These are phyloP conservation scores for Eublepharis macularius DNA, from an alignment of 2,113 vertebrate genomes.

Conservation along the genomic window DNA sequence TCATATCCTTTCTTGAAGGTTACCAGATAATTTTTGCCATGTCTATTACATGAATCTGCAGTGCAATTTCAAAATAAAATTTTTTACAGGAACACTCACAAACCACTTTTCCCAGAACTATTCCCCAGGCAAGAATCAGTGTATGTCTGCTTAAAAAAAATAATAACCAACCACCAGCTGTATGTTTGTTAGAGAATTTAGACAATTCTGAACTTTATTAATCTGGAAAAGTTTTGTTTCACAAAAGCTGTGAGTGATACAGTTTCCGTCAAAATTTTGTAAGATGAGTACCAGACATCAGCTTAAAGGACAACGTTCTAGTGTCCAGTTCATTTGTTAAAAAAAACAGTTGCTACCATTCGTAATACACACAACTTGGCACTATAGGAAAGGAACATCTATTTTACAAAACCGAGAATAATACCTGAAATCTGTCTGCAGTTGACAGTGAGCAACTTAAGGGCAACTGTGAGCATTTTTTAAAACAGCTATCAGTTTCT, in stretches of 20 bases:
- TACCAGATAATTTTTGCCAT: neutral
- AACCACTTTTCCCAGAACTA: neutral
- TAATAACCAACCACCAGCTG: neutral
- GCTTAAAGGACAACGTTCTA: too few relatives aligned
- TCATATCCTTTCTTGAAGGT: neutral
- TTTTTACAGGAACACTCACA: neutral
- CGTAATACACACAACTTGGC: neutral
- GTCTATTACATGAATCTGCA: neutral
- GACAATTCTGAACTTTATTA: too few relatives aligned
- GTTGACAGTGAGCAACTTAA: neutral
- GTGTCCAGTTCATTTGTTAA: too few relatives aligned
- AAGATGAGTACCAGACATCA: too few relatives aligned
- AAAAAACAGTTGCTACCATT: too few relatives aligned
- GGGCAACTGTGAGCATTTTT: neutral
- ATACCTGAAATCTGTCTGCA: neutral
- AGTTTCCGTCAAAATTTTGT: too few relatives aligned
- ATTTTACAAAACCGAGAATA: neutral
- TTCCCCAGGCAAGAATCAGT: neutral
- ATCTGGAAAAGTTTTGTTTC: too few relatives aligned
- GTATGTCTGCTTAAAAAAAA: too few relatives aligned
- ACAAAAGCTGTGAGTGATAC: too few relatives aligned
- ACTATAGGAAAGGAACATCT: neutral
- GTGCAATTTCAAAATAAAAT: neutral
- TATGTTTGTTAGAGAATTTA: neutral
- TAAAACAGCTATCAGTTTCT: too few relatives aligned